Evolutionary conservation across 2,888 invertebrate genomes (phyloP).

Genomic region (Cartodere bifasciata): DNA sequence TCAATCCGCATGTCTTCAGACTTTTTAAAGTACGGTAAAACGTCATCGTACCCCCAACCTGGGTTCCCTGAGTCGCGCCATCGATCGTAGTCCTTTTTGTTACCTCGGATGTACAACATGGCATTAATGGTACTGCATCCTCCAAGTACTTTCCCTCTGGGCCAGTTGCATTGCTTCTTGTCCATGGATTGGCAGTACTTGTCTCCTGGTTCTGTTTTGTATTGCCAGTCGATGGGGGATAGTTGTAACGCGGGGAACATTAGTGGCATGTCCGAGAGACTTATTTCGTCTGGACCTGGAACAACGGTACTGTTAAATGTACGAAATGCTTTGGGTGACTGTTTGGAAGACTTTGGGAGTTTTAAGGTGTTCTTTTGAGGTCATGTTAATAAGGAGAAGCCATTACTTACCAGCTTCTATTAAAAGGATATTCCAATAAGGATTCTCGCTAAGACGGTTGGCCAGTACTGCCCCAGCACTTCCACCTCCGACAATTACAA

Average conservation of each 20-base stretch:
- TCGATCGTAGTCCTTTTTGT: constrained; percentile 70
- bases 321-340: no score
- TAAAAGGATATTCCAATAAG: constrained; percentile 58
- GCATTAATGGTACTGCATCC: constrained; percentile 80
- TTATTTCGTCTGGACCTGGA: constrained; percentile 33
- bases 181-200: constrained; percentile 55
- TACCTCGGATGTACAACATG: constrained; percentile 81
- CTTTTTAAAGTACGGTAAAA: constrained; percentile 68
- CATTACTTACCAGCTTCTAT: constrained; percentile 61
- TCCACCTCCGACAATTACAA: constrained; percentile 70
- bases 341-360: no score
- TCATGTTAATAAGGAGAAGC: no score
- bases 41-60: constrained; percentile 68
- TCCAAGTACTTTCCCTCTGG: constrained; percentile 65
- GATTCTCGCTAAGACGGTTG: constrained; percentile 61
- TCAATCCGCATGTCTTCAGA: constrained; percentile 65
- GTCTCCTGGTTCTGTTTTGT: constrained; percentile 58
- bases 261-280: constrained; percentile 58
- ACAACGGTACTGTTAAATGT: no score
- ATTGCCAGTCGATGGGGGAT: constrained; percentile 71
- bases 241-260: constrained; percentile 59
- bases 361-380: not conserved
- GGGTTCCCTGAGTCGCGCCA: constrained; percentile 64
- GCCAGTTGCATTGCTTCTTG: constrained; percentile 56
- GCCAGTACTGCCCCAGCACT: constrained; percentile 73